These are phyloP conservation scores for Rana temporaria DNA, from an alignment of 2,113 vertebrate species.

Conservation along the genomic window DNA sequence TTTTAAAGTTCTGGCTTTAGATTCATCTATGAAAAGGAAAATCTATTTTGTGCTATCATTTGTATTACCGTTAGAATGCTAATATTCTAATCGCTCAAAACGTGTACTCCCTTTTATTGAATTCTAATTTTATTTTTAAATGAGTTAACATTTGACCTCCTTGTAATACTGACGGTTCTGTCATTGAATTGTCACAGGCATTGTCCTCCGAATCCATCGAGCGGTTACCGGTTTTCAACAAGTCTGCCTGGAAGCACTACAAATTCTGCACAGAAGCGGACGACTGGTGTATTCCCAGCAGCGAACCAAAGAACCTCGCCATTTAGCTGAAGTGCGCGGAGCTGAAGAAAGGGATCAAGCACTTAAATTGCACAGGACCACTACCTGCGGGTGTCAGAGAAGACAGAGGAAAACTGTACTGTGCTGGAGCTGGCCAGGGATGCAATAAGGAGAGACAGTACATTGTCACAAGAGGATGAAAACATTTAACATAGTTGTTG, in stretches of 20 bases:
- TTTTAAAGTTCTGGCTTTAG: too few relatives aligned
- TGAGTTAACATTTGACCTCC: too few relatives aligned
- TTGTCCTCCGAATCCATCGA: slow-evolving; percentile 93
- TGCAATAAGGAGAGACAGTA: slow-evolving; percentile 48
- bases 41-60: too few relatives aligned
- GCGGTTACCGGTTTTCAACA: slow-evolving; percentile 96
- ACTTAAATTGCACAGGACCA: slow-evolving; percentile 58
- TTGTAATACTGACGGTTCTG: too few relatives aligned
- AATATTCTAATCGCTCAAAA: too few relatives aligned
- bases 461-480: slow-evolving; percentile 14
- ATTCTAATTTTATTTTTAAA: too few relatives aligned
- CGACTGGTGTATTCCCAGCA: slow-evolving; percentile 96
- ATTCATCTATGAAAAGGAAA: too few relatives aligned
- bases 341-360: slow-evolving; percentile 67
- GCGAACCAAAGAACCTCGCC: slow-evolving; percentile 83
- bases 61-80: too few relatives aligned
- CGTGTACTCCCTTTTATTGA: too few relatives aligned
- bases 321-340: slow-evolving; percentile 70
- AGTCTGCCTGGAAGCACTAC: slow-evolving; percentile 92
- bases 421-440: slow-evolving; percentile 49
- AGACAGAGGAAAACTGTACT: slow-evolving; percentile 24
- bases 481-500: slow-evolving; percentile 25
- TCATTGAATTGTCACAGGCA: slow-evolving; percentile 74
- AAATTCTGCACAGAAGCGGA: slow-evolving; percentile 85
- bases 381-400: slow-evolving; percentile 54